phyloP scores from a whole-genome alignment of 2,113 vertebrate species.

The Channa argus region DNA sequence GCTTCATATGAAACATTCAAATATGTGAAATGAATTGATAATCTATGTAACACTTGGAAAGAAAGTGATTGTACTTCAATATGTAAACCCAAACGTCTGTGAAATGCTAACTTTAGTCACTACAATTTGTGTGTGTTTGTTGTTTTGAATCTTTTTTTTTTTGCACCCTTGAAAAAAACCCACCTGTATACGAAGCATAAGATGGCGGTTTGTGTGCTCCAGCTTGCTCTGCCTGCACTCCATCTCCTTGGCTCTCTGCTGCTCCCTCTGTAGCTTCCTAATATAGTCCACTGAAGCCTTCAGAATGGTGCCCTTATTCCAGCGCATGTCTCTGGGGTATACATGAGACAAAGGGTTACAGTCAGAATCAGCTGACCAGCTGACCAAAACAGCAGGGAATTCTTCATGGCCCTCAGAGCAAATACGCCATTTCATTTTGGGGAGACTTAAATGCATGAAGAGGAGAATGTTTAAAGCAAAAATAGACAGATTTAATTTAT shows the following conservation, averaged over 20 bases:
- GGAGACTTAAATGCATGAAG: background rate
- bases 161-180: background rate
- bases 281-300: slow-evolving; percentile 97
- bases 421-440: slow-evolving; percentile 21
- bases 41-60: too few species aligned
- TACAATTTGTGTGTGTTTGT: too few species aligned
- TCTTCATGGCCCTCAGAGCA: slow-evolving; percentile 72
- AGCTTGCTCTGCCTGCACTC: slow-evolving; percentile 91
- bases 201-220: slow-evolving; percentile 89
- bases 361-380: slow-evolving; percentile 72
- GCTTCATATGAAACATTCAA: too few species aligned
- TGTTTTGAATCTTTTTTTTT: background rate
- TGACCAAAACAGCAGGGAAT: slow-evolving; percentile 60
- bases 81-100: too few species aligned
- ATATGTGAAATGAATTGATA: too few species aligned
- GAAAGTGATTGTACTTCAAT: too few species aligned
- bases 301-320: slow-evolving; percentile 97
- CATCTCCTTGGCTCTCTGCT: slow-evolving; percentile 92
- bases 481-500: background rate
- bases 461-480: slow-evolving; percentile 4
- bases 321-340: slow-evolving; percentile 90
- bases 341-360: slow-evolving; percentile 71
- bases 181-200: slow-evolving; percentile 89
- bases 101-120: too few species aligned
- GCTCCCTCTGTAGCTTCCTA: slow-evolving; percentile 92